Conservation (phyloP, 2,113 vertebrate genomes). For the Poeciliopsis occidentalis region DNA sequence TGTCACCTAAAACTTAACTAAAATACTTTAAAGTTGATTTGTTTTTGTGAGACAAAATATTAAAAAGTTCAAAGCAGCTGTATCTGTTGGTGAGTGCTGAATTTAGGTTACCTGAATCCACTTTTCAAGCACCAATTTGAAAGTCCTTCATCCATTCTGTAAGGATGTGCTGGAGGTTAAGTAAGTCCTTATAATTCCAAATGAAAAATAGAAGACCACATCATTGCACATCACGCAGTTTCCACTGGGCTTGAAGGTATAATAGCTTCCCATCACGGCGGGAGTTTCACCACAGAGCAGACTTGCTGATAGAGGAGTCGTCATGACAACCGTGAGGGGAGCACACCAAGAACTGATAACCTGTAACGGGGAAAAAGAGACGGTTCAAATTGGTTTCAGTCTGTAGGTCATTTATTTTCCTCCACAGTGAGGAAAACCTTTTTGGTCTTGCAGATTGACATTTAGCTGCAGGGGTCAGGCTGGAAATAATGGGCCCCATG, state of each 20-base stretch:
- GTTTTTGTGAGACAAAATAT: not conserved
- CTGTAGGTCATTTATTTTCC: constrained; percentile 37
- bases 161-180: constrained; percentile 61
- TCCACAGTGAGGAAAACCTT: constrained; percentile 28
- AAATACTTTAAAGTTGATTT: not conserved
- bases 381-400: constrained; percentile 50
- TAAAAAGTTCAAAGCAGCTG: not conserved
- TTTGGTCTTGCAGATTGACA: constrained; percentile 10
- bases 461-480: constrained; percentile 28
- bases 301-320: constrained; percentile 57
- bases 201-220: constrained; percentile 45
- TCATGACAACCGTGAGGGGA: constrained; percentile 69
- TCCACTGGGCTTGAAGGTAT: constrained; percentile 57
- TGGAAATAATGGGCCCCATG: constrained; percentile 46
- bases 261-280: constrained; percentile 59
- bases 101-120: constrained; percentile 22
- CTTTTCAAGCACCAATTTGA: constrained; percentile 33
- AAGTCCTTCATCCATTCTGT: constrained; percentile 37
- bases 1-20: not conserved
- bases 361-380: constrained; percentile 50
- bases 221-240: constrained; percentile 54
- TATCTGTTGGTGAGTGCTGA: constrained; percentile 15
- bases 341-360: constrained; percentile 62
- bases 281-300: constrained; percentile 49
- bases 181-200: constrained; percentile 57